These are phyloP conservation scores for Smittia sp. DNA, from an alignment of 2,888 invertebrate species.

Conservation along the genomic window DNA sequence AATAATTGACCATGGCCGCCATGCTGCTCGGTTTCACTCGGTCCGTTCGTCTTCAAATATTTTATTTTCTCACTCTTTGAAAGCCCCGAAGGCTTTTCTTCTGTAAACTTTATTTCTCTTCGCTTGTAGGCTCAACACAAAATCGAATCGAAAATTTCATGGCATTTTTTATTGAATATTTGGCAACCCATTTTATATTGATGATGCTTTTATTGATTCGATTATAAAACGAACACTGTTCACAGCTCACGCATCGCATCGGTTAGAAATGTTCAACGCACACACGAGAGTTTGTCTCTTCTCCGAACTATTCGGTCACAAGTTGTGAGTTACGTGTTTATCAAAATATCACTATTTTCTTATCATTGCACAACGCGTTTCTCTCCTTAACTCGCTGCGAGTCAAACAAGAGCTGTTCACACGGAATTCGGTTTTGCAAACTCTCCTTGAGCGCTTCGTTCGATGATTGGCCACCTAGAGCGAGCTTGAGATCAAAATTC, in stretches of 20 bases:
- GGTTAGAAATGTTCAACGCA: not conserved
- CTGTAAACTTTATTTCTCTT: conserved; percentile 2
- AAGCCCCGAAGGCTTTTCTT: not conserved
- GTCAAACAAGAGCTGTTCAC: not conserved
- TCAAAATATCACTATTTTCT: conserved; percentile 9
- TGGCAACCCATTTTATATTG: conserved; percentile 26
- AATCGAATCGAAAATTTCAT: conserved; percentile 9
- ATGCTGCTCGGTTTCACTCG: conserved; percentile 44
- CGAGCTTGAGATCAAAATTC: not conserved
- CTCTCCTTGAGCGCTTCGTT: not conserved
- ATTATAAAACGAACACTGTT: conserved; percentile 8
- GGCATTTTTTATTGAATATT: conserved; percentile 29
- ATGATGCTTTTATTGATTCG: conserved; percentile 30
- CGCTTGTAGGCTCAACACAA: not conserved
- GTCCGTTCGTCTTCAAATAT: not conserved
- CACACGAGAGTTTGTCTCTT: not conserved
- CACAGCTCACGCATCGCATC: conserved; percentile 1
- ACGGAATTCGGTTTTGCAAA: not conserved
- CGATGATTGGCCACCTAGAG: conserved; percentile 7
- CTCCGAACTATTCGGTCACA: not conserved
- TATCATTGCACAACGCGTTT: not conserved
- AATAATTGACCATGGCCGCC: conserved; percentile 53
- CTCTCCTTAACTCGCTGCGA: not conserved
- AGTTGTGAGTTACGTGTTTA: not conserved
- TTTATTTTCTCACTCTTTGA: conserved; percentile 27